A percentile compares a stretch with the other conserved stretches of the same genome.
Conservation (phyloP, 2,888 invertebrate species). For the Nezara viridula region DNA sequence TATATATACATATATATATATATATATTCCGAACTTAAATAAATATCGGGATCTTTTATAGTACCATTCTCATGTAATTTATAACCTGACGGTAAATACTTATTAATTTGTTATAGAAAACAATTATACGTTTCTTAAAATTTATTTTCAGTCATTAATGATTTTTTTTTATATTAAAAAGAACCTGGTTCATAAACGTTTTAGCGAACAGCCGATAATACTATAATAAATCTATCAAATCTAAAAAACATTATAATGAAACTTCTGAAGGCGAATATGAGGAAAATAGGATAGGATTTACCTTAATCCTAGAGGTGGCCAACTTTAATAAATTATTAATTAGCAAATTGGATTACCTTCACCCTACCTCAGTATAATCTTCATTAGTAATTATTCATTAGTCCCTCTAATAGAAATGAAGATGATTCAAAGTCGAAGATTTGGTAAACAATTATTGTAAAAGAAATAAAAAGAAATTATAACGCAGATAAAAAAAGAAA, state of each 20-base stretch:
- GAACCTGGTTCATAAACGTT: background rate
- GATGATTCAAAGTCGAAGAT: background rate
- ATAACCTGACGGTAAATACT: too few species aligned
- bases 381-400: background rate
- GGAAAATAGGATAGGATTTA: background rate
- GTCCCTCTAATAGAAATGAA: background rate
- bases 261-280: background rate
- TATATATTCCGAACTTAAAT: too few species aligned
- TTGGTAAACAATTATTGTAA: background rate
- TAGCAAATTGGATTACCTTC: background rate
- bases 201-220: background rate
- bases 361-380: background rate
- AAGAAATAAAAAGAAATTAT: too few species aligned
- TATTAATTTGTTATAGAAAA: too few species aligned
- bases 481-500: too few species aligned
- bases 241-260: background rate
- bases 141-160: too few species aligned
- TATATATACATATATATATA: too few species aligned
- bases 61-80: too few species aligned
- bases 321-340: constrained; percentile 26
- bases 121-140: too few species aligned
- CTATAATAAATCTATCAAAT: background rate
- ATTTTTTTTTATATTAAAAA: background rate
- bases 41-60: too few species aligned
- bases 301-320: background rate